These are phyloP conservation scores for Osmerus eperlanus DNA, from an alignment of 2,113 vertebrate species.

Conservation along the genomic window DNA sequence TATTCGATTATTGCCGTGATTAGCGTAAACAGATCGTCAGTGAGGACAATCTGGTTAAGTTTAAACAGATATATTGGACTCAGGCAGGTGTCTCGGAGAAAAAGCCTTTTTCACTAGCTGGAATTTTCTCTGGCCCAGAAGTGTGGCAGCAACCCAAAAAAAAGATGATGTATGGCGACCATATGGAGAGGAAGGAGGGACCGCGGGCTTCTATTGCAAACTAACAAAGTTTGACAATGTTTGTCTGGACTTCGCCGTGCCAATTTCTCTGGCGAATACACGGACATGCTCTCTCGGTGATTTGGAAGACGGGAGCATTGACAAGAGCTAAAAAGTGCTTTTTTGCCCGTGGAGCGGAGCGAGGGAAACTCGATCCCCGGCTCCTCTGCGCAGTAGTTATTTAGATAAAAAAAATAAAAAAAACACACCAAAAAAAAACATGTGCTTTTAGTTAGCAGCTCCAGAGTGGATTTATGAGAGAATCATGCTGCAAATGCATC, in stretches of 20 bases:
- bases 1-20: constrained; percentile 57
- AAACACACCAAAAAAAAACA: constrained; percentile 44
- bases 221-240: constrained; percentile 72
- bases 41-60: constrained; percentile 38
- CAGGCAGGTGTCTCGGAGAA: constrained; percentile 53
- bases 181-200: constrained; percentile 43
- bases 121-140: constrained; percentile 40
- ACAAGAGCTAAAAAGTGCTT: constrained; percentile 50
- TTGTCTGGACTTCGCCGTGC: constrained; percentile 63
- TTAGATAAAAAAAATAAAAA: constrained; percentile 60
- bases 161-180: constrained; percentile 55
- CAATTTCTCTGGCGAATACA: constrained; percentile 58
- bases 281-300: constrained; percentile 57
- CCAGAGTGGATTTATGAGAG: constrained; percentile 63
- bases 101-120: constrained; percentile 17
- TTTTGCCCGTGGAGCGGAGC: constrained; percentile 38
- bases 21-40: constrained; percentile 56
- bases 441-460: constrained; percentile 69
- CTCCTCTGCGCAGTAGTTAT: constrained; percentile 59
- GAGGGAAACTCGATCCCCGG: constrained; percentile 56
- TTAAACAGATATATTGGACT: constrained; percentile 44
- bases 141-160: constrained; percentile 12
- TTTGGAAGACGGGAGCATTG: constrained; percentile 49
- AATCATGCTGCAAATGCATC: constrained; percentile 56
- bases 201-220: constrained; percentile 32